These are phyloP conservation scores for Lemur catta DNA, from an alignment of 2,797 vertebrate species.

Conservation along the genomic window DNA sequence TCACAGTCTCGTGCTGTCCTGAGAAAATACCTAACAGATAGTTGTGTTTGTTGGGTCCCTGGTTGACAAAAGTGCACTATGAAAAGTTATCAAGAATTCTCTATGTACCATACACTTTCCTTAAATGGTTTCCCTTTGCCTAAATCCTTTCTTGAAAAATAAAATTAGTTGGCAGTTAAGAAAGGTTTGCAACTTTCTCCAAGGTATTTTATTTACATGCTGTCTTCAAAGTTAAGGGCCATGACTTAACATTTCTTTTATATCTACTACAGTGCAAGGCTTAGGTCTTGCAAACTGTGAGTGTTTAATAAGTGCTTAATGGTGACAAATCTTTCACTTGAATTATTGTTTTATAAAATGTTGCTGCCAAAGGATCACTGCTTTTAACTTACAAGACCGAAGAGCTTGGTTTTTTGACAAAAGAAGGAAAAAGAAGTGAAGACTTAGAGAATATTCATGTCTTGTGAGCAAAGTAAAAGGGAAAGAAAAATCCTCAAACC, in stretches of 20 bases:
- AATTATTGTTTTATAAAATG: not conserved
- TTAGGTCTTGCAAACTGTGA: not conserved
- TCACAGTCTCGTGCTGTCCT: not conserved
- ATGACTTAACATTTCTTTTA: not conserved
- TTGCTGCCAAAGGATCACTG: not conserved
- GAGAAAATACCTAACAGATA: no score
- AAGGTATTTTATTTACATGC: not conserved
- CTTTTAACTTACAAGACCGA: not conserved
- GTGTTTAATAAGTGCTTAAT: not conserved
- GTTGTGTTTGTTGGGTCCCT: fast-evolving
- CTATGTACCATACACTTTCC: not conserved
- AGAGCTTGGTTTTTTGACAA: conserved; percentile 32
- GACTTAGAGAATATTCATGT: not conserved
- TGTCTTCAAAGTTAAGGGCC: not conserved
- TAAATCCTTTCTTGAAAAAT: not conserved
- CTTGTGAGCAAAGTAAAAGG: not conserved
- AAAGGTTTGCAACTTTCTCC: not conserved
- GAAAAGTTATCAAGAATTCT: not conserved
- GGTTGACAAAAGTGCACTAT: fast-evolving
- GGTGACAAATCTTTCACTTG: not conserved
- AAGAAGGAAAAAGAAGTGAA: conserved; percentile 16
- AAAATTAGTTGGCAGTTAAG: not conserved
- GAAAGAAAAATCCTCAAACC: not conserved
- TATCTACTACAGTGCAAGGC: fast-evolving
- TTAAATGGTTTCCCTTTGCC: not conserved